Conservation (phyloP, 2,888 invertebrate genomes). For the Nomada hirtipes region DNA sequence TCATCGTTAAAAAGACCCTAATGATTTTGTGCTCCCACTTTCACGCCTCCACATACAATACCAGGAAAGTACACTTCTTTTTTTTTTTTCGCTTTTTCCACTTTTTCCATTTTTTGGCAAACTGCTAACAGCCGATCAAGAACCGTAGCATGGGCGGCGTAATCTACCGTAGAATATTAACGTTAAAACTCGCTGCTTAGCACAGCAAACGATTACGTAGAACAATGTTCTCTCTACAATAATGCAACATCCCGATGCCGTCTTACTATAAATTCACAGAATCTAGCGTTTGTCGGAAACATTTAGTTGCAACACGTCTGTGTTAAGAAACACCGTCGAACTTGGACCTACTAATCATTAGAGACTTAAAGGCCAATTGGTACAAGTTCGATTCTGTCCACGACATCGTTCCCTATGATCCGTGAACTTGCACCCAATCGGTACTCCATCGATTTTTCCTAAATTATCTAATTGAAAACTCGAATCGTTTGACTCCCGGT, state of each 20-base stretch:
- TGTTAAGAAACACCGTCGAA: not conserved
- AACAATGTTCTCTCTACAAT: constrained; percentile 30
- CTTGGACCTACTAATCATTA: constrained; percentile 8
- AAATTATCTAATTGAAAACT: constrained; percentile 24
- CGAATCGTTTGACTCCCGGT: not conserved
- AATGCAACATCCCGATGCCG: constrained; percentile 41
- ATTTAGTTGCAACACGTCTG: not conserved
- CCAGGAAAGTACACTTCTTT: constrained; percentile 45
- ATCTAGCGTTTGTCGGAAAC: not conserved
- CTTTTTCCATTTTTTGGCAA: constrained; percentile 66
- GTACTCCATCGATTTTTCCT: not conserved
- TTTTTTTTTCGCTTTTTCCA: constrained; percentile 38
- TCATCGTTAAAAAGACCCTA: constrained; percentile 41
- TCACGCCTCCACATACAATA: constrained; percentile 40
- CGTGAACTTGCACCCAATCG: not conserved
- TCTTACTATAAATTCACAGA: not conserved
- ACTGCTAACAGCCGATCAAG: constrained; percentile 58
- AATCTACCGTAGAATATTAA: constrained; percentile 63
- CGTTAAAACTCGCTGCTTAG: constrained; percentile 58
- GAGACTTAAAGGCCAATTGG: not conserved
- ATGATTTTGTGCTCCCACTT: constrained; percentile 59
- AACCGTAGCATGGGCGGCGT: constrained; percentile 64
- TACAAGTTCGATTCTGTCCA: not conserved
- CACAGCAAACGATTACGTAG: constrained; percentile 37
- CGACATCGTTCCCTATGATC: not conserved